A percentile compares a stretch with the other conserved stretches of the same genome.
These are phyloP conservation scores for Azemiops feae DNA, from an alignment of 2,113 vertebrate genomes.

Conservation along the genomic window DNA sequence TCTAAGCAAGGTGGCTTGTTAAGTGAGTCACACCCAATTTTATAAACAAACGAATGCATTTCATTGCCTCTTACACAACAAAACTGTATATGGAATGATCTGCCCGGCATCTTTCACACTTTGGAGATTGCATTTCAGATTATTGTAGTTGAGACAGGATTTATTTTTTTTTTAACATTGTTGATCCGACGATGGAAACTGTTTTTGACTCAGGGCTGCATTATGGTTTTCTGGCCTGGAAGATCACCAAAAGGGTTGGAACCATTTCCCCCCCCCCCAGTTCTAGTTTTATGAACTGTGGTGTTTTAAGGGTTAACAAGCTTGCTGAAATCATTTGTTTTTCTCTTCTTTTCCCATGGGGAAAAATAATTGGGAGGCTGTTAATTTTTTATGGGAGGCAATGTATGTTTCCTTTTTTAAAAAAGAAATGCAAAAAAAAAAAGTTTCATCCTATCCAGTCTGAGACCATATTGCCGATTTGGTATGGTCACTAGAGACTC, in stretches of 20 bases:
- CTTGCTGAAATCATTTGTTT: not conserved
- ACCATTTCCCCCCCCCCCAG: not conserved
- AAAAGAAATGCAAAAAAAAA: not conserved
- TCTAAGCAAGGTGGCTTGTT: no score
- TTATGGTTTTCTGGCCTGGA: not conserved
- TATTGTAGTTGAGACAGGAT: not conserved
- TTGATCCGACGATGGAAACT: not conserved
- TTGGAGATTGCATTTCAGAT: not conserved
- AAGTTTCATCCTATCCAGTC: not conserved
- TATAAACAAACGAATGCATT: not conserved
- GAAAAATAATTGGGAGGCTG: not conserved
- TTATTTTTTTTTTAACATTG: not conserved
- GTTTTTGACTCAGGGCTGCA: not conserved
- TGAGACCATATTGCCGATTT: not conserved
- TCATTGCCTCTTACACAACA: not conserved
- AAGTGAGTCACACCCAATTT: no score
- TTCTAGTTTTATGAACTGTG: not conserved
- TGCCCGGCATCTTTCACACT: not conserved
- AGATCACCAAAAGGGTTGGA: not conserved
- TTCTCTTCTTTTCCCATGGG: not conserved
- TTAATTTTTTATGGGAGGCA: not conserved
- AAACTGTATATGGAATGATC: not conserved
- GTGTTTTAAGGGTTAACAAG: not conserved
- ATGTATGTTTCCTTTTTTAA: not conserved
- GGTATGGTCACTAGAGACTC: constrained; percentile 26